A percentile compares a stretch with the other conserved stretches of the same genome.
Evolutionary conservation across 2,888 invertebrate genomes (phyloP).

Genomic region (Chrysodeixis includens): DNA sequence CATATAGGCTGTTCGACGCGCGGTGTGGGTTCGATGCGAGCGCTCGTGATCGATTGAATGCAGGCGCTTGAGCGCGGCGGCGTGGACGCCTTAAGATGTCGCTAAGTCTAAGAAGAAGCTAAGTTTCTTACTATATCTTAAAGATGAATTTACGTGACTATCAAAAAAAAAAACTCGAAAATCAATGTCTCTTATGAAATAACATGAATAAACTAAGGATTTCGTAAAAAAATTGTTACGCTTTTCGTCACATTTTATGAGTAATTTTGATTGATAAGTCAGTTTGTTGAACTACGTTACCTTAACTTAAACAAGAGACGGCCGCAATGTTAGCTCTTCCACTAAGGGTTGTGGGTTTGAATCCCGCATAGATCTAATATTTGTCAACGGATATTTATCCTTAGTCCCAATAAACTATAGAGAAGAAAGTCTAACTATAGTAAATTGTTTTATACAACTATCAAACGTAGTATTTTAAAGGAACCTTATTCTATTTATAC

Average conservation of each 20-base stretch:
- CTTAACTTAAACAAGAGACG: not conserved
- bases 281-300: not conserved
- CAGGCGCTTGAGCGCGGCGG: not conserved
- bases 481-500: not conserved
- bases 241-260: too few relatives aligned
- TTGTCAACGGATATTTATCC: not conserved
- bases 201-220: not conserved
- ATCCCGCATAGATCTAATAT: not conserved
- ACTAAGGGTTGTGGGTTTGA: not conserved
- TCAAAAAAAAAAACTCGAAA: not conserved
- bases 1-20: conserved; percentile 44
- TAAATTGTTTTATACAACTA: too few relatives aligned
- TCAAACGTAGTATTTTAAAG: too few relatives aligned
- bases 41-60: too few relatives aligned
- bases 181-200: not conserved
- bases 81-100: not conserved
- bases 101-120: not conserved
- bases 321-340: not conserved
- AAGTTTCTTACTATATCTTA: not conserved
- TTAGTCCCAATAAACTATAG: too few relatives aligned
- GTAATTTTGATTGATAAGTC: not conserved
- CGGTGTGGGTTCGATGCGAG: conserved; percentile 29
- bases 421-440: too few relatives aligned
- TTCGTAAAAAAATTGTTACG: too few relatives aligned
- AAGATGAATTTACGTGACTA: not conserved